These are phyloP conservation scores for Montifringilla adamsi DNA, from an alignment of 2,113 vertebrate genomes.

Conservation along the genomic window DNA sequence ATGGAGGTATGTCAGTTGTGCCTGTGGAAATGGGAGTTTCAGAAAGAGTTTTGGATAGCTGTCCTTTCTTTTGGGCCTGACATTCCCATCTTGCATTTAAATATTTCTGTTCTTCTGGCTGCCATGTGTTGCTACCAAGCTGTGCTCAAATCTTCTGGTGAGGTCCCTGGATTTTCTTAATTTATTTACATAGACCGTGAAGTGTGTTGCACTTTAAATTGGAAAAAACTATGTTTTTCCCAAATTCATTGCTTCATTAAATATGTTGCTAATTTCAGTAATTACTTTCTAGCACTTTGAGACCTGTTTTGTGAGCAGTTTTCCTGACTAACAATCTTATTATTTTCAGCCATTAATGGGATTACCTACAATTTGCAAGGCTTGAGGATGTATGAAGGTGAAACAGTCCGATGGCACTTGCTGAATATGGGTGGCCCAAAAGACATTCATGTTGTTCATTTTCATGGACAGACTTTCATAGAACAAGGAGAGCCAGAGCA, in stretches of 20 bases:
- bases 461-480: slow-evolving; percentile 91
- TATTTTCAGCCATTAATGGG: slow-evolving; percentile 90
- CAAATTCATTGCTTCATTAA: background rate
- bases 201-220: background rate
- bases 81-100: background rate
- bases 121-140: background rate
- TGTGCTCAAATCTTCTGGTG: background rate
- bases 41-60: background rate
- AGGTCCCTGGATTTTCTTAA: background rate
- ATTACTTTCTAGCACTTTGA: background rate
- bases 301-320: background rate
- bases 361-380: slow-evolving; percentile 86
- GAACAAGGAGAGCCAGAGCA: slow-evolving; percentile 78
- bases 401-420: slow-evolving; percentile 85
- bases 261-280: background rate
- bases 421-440: slow-evolving; percentile 88
- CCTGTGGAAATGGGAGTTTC: background rate
- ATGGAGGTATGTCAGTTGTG: background rate
- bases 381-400: slow-evolving; percentile 86
- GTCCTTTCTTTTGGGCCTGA: background rate
- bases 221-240: background rate
- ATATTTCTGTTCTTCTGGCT: background rate
- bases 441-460: slow-evolving; percentile 89
- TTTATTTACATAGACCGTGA: background rate
- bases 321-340: background rate